Base-by-base conservation (phyloP, 1,140 invertebrate species). In the Solenopsis fugax region DNA sequence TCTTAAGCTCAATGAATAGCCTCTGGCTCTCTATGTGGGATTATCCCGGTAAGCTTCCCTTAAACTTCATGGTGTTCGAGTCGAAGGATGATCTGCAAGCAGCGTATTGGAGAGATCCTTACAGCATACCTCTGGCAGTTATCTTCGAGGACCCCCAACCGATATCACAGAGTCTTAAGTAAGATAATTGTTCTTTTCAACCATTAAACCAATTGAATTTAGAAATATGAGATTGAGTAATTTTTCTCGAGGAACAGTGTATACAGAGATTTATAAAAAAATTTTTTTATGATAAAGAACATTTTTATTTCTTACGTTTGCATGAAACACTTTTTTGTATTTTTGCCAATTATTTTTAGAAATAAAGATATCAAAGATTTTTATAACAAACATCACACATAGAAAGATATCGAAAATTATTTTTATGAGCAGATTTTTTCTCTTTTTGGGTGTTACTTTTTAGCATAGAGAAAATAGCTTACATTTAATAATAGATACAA, bases 31-130 rank as follows among this genome's bases (percentile, higher is more conserved):
- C 94, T 4, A 95, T 96, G 85, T 94, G 95, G 90, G 95, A 96
- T 81, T 94, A 95, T 64, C 95, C 95, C 0, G 92, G 92, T n/a
- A 96, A 96, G 86, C 95, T 96, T 72, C 95, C 96, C 13, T 96
- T 97, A 88, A 96, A 96, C 89, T 97, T 97, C 95, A 94, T 96
- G 75, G 93, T 96, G 48, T 97, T 96, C 92, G 96, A 97, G 85
- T 96, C 96, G 78, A 96, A 96, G 84, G 96, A 97, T 65, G 97
- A 97, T 87, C 95, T 97, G 65, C 95, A 97, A 73, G 96, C 96
- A 58, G 96, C 97, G 13, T 97, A 97, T 92, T 97, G 97, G 96
- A 96, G 95, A 89, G 95, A 97, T 89, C 96, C 97, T 0, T 95
- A 95, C 80, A 96, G 95, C 77, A 96, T 97, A 87, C 96, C 96